Percentiles rank a stretch among this genome's conserved stretches.
These are phyloP conservation scores for Callyntrura sp. DNA, from an alignment of 2,888 invertebrate genomes.

Conservation along the genomic window DNA sequence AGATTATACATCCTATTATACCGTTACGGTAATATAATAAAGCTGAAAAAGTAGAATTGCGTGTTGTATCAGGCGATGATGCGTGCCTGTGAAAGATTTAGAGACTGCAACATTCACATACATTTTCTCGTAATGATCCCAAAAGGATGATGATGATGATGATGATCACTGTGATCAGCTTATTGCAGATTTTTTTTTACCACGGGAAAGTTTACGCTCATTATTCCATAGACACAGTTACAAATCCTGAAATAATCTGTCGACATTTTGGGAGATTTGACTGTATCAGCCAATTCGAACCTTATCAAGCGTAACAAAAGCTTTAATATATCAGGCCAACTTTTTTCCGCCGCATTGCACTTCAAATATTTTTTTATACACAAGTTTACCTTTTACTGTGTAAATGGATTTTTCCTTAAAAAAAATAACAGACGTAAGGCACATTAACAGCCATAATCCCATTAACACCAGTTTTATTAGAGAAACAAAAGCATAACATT, in stretches of 20 bases:
- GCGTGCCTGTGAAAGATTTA: constrained; percentile 58
- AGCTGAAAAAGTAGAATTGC: constrained; percentile 49
- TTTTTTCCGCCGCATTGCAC: constrained; percentile 23
- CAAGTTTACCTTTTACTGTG: constrained; percentile 41
- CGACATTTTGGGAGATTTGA: too few species aligned
- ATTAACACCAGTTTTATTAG: constrained; percentile 57
- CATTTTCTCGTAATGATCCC: too few species aligned
- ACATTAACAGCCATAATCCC: constrained; percentile 46
- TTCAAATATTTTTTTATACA: too few species aligned
- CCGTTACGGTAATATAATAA: constrained; percentile 53
- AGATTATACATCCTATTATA: constrained; percentile 5
- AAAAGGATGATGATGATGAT: constrained; percentile 1
- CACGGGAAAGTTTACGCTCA: constrained; percentile 65
- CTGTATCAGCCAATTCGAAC: neutral
- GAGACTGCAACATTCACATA: too few species aligned
- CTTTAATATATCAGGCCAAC: neutral
- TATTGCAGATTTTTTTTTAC: constrained; percentile 43
- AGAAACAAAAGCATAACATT: constrained; percentile 25
- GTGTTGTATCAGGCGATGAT: constrained; percentile 18
- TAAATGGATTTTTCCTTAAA: constrained; percentile 39
- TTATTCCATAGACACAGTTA: constrained; percentile 35
- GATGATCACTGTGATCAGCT: neutral
- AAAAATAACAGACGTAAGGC: too few species aligned
- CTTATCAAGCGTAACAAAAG: constrained; percentile 65
- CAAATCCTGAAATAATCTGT: constrained; percentile 13